phyloP scores from a whole-genome alignment of 2,888 invertebrate genomes.

The Tetragonula carbonaria region DNA sequence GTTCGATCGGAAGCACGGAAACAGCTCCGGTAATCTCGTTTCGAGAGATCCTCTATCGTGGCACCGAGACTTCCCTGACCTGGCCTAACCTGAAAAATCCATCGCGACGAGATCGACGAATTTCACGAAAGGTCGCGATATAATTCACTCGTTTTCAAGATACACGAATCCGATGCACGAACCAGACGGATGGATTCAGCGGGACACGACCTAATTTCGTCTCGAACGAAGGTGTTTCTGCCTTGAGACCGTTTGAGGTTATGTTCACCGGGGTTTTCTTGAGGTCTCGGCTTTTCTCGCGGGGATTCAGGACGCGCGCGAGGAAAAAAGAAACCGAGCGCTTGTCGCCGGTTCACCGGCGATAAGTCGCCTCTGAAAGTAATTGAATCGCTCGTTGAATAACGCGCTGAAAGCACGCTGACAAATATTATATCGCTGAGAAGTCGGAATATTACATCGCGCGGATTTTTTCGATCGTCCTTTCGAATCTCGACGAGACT shows the following conservation, averaged over 20 bases:
- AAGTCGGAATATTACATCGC: not conserved
- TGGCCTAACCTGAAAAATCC: too few species aligned
- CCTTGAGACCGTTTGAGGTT: conserved; percentile 62
- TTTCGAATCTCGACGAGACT: too few species aligned
- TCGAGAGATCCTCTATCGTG: too few species aligned
- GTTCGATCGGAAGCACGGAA: too few species aligned
- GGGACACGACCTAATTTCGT: conserved; percentile 53
- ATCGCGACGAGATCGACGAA: too few species aligned
- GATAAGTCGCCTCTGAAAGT: conserved; percentile 27
- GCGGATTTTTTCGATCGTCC: not conserved
- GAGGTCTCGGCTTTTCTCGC: conserved; percentile 24
- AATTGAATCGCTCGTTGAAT: conserved; percentile 25
- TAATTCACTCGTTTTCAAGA: not conserved
- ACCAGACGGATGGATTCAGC: not conserved
- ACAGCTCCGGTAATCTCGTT: not conserved
- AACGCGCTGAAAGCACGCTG: not conserved
- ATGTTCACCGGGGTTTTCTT: conserved; percentile 31
- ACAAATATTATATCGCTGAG: not conserved
- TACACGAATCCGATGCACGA: not conserved
- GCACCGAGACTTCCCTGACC: not conserved
- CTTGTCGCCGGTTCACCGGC: conserved; percentile 3
- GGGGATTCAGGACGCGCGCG: not conserved
- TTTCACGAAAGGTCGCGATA: not conserved
- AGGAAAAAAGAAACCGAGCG: not conserved
- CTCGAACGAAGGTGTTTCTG: conserved; percentile 16